Evolutionary conservation across 2,797 vertebrate genomes (phyloP).

Genomic region (Glossophaga mutica): DNA sequence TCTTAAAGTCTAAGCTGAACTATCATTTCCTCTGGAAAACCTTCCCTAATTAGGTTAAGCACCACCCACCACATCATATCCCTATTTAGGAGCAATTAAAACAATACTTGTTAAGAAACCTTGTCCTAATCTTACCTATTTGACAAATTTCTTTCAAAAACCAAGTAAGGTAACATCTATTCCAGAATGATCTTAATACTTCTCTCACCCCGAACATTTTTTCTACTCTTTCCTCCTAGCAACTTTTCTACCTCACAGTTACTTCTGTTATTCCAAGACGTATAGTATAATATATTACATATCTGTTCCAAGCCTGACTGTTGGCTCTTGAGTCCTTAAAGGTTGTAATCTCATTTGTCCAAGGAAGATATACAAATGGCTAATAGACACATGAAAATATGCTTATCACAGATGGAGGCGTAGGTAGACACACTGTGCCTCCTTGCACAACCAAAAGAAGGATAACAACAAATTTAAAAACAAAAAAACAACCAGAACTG

Average conservation of each 20-base stretch:
- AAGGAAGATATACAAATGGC: too few relatives aligned
- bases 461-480: too few relatives aligned
- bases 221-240: not conserved
- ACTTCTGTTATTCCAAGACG: not conserved
- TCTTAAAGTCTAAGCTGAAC: not conserved
- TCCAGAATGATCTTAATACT: not conserved
- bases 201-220: not conserved
- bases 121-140: not conserved
- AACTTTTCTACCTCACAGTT: not conserved
- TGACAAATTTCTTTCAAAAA: not conserved
- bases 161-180: not conserved
- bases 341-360: not conserved
- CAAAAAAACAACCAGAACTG: too few relatives aligned
- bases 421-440: too few relatives aligned
- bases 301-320: not conserved
- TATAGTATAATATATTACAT: not conserved
- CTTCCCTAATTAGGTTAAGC: not conserved
- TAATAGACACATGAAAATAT: too few relatives aligned
- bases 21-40: too few relatives aligned
- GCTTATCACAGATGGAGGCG: not conserved
- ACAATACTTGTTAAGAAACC: not conserved
- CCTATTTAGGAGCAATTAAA: not conserved
- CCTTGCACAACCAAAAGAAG: too few relatives aligned
- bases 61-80: not conserved
- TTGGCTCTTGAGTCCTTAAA: not conserved